Percentiles rank a stretch among this genome's conserved stretches.
Conservation (phyloP, 2,888 invertebrate species). For the Syrphus vitripennis region DNA sequence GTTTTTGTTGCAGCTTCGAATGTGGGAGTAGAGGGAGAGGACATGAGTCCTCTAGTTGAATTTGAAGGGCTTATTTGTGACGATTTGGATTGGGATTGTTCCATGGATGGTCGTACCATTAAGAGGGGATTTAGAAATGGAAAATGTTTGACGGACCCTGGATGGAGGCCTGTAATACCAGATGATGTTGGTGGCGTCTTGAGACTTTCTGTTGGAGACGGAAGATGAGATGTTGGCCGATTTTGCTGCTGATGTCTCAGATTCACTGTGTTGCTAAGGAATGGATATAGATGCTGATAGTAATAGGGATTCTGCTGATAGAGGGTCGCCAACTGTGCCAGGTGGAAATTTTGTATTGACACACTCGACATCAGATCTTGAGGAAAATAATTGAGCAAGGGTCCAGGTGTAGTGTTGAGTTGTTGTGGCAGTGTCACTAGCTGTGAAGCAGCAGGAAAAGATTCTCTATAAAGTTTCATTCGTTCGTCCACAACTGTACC, state of each 20-base stretch:
- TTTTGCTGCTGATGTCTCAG: constrained; percentile 37
- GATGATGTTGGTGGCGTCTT: neutral
- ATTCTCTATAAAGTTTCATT: neutral
- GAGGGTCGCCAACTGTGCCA: constrained; percentile 73
- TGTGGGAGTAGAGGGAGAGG: neutral
- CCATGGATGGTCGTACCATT: neutral
- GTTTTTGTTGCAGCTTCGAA: neutral
- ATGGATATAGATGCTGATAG: constrained; percentile 46
- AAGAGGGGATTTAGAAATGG: constrained; percentile 23
- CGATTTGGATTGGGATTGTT: neutral
- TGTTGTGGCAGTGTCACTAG: neutral
- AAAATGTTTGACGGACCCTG: neutral
- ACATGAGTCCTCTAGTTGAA: neutral
- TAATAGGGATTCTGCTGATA: constrained; percentile 74
- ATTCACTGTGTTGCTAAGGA: constrained; percentile 16
- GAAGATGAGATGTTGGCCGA: neutral
- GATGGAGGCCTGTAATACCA: neutral
- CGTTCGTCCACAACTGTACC: neutral
- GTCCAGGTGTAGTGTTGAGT: neutral
- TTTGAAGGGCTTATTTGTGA: neutral
- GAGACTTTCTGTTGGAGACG: neutral
- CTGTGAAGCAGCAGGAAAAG: neutral
- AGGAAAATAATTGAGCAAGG: constrained; percentile 28
- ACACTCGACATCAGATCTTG: constrained; percentile 70
- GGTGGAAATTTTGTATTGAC: constrained; percentile 73